phyloP scores from a whole-genome alignment of 30 jellyfish, hydroid and myxozoan genomes.

The Calvadosia cruxmelitensis region DNA sequence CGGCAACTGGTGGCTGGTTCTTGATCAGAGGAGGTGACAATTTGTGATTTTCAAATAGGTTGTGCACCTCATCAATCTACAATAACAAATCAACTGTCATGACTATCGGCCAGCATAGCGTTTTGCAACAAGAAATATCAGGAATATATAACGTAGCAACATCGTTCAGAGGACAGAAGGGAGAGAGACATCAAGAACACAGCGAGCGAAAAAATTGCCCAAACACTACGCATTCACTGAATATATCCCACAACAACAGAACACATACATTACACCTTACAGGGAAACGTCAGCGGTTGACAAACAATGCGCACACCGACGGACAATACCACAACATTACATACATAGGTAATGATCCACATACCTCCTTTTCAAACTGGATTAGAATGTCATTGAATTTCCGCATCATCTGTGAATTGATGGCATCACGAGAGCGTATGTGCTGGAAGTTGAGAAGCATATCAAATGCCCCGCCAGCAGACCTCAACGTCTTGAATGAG shows the following conservation, averaged over 20 bases:
- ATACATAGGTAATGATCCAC: background rate
- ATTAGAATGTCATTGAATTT: conserved; percentile 78
- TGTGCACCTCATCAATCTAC: conserved; percentile 78
- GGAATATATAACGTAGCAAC: too few species aligned
- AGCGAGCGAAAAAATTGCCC: too few species aligned
- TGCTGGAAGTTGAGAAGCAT: conserved; percentile 83
- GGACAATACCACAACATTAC: background rate
- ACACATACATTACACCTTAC: too few species aligned
- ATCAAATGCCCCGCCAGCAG: conserved; percentile 97
- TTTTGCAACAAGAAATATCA: too few species aligned
- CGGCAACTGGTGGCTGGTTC: conserved; percentile 93
- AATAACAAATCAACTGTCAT: too few species aligned
- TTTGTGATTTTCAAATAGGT: conserved; percentile 50
- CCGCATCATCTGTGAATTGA: conserved; percentile 91
- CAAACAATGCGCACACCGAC: background rate
- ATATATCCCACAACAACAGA: too few species aligned
- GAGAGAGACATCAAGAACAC: too few species aligned
- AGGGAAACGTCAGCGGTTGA: too few species aligned
- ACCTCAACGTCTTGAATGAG: conserved; percentile 72
- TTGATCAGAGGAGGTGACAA: conserved; percentile 62
- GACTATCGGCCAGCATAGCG: too few species aligned
- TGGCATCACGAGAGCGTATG: conserved; percentile 90
- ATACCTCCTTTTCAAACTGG: conserved; percentile 91
- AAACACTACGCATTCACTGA: too few species aligned
- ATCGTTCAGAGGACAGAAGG: too few species aligned